A percentile compares a stretch with the other conserved stretches of the same genome.
These are phyloP conservation scores for Pipistrellus pygmaeus DNA, from an alignment of 2,797 vertebrate species.

Conservation along the genomic window DNA sequence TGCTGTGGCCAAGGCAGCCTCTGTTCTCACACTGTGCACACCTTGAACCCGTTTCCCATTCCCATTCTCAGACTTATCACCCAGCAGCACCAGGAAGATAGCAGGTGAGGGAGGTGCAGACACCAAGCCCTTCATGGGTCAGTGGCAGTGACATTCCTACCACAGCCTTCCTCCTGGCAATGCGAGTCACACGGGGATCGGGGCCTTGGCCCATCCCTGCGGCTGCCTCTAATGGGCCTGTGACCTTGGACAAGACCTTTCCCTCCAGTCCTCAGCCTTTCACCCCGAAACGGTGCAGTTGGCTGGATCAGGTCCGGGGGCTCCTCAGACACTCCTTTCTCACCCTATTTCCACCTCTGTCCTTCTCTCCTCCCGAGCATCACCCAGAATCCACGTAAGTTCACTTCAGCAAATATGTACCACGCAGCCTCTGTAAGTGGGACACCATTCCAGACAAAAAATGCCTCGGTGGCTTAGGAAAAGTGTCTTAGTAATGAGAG, in stretches of 20 bases:
- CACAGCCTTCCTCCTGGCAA: not conserved
- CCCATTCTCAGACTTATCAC: not conserved
- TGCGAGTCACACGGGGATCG: not conserved
- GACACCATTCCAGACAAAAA: not conserved
- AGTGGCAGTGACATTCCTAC: rapidly evolving
- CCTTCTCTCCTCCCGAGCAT: not conserved
- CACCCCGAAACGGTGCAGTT: not conserved
- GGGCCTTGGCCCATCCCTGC: not conserved
- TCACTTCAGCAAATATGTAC: not conserved
- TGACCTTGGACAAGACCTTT: not conserved
- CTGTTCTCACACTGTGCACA: not conserved
- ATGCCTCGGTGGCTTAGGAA: not conserved
- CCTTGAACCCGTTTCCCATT: too few relatives aligned
- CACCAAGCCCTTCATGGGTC: too few relatives aligned
- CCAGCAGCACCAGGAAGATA: not conserved
- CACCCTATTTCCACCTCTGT: not conserved
- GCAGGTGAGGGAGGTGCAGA: not conserved
- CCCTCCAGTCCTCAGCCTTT: not conserved
- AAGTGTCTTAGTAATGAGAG: not conserved
- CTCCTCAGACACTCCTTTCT: not conserved
- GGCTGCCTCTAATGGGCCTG: not conserved
- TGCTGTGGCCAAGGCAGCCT: not conserved
- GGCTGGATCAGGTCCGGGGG: not conserved
- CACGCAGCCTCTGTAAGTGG: not conserved
- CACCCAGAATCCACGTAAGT: not conserved